A percentile compares a stretch with the other conserved stretches of the same genome.
These are phyloP conservation scores for Gallinago media DNA, from an alignment of 2,113 vertebrate genomes.

Conservation along the genomic window DNA sequence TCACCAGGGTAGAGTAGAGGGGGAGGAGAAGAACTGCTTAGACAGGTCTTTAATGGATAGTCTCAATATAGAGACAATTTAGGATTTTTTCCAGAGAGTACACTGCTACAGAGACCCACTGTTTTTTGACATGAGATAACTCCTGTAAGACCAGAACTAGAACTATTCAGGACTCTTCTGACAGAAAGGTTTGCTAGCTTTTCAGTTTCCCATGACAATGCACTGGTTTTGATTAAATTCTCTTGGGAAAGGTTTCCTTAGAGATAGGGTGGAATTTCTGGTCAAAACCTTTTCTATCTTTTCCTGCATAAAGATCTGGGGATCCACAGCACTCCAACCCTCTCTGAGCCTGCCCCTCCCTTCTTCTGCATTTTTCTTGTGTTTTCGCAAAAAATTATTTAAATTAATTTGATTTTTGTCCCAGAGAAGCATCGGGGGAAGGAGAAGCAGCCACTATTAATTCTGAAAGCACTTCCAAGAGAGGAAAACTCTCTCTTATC, in stretches of 20 bases:
- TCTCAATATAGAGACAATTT: neutral
- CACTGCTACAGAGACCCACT: neutral
- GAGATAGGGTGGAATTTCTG: neutral
- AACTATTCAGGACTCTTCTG: neutral
- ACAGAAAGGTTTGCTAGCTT: neutral
- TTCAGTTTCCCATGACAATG: neutral
- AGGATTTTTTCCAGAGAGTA: neutral
- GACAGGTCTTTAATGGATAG: neutral
- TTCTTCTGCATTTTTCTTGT: neutral
- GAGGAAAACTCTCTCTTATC: neutral
- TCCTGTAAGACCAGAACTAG: neutral
- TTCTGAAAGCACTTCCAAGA: neutral
- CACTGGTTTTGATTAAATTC: neutral
- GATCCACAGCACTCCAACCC: neutral
- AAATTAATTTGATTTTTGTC: neutral
- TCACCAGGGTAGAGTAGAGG: too few species aligned
- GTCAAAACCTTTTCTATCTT: neutral
- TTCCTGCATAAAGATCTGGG: neutral
- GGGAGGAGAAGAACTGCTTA: neutral
- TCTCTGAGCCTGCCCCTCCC: neutral
- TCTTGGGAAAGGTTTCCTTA: neutral
- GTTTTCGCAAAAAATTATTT: neutral
- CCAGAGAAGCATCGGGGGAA: neutral
- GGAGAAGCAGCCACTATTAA: neutral
- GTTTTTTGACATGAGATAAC: neutral